These are phyloP conservation scores for Palythoa caribaeorum DNA, from an alignment of 92 coral and sea anemone genomes.

Conservation along the genomic window DNA sequence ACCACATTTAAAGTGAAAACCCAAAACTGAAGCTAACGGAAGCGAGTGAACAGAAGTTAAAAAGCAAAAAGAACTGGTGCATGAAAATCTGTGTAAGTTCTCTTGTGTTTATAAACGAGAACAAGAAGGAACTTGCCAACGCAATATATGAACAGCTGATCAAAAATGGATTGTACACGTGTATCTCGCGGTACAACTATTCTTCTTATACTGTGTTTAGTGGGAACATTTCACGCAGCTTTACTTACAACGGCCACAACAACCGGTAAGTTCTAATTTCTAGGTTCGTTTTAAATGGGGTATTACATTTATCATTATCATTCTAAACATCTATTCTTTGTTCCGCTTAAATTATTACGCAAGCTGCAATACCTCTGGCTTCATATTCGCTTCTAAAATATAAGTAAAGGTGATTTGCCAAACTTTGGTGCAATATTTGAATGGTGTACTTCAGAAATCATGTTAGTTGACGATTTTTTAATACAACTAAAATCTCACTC, in stretches of 20 bases:
- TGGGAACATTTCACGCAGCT: background rate
- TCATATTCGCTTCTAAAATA: background rate
- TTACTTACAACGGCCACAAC: background rate
- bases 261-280: background rate
- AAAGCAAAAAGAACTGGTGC: background rate
- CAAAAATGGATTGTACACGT: background rate
- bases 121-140: background rate
- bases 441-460: background rate
- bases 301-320: background rate
- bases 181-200: background rate
- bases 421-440: background rate
- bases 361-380: background rate
- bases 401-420: background rate
- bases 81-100: background rate
- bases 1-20: too few species aligned
- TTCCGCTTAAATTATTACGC: background rate
- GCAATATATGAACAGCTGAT: background rate
- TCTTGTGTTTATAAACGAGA: too few species aligned
- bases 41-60: background rate
- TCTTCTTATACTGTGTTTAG: background rate
- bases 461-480: background rate
- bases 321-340: background rate
- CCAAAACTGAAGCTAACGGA: background rate
- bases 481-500: background rate
- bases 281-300: background rate